phyloP scores from a whole-genome alignment of 92 coral and sea anemone genomes.

The Epizoanthus rinbou region DNA sequence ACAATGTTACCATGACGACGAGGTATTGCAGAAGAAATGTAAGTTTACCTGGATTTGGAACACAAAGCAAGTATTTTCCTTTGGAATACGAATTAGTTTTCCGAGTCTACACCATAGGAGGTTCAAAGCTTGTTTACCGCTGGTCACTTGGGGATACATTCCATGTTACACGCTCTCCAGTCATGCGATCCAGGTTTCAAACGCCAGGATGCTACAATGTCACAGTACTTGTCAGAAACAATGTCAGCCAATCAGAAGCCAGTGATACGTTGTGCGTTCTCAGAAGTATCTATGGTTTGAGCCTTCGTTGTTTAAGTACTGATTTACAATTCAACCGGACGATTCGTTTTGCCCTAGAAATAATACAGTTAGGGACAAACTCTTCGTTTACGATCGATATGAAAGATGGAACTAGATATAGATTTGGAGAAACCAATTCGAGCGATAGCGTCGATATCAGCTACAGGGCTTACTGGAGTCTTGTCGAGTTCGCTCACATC shows the following conservation, averaged over 20 bases:
- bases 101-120: not conserved
- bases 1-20: not conserved
- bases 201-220: not conserved
- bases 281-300: not conserved
- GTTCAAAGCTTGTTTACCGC: not conserved
- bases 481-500: not conserved
- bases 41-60: not conserved
- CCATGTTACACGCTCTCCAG: not conserved
- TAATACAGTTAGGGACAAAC: not conserved
- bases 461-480: not conserved
- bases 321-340: not conserved
- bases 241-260: conserved; percentile 14
- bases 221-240: conserved; percentile 1
- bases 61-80: not conserved
- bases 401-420: conserved; percentile 15
- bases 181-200: not conserved
- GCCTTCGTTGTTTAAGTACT: conserved; percentile 2
- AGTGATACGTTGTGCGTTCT: not conserved
- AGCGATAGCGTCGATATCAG: not conserved
- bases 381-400: conserved; percentile 8
- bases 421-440: not conserved
- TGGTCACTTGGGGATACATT: not conserved
- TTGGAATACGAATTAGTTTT: not conserved
- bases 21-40: not conserved
- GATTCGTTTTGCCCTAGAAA: not conserved